A percentile compares a stretch with the other conserved stretches of the same genome.
phyloP scores from a whole-genome alignment of 2,113 vertebrate species.

The Glaucidium brasilianum region DNA sequence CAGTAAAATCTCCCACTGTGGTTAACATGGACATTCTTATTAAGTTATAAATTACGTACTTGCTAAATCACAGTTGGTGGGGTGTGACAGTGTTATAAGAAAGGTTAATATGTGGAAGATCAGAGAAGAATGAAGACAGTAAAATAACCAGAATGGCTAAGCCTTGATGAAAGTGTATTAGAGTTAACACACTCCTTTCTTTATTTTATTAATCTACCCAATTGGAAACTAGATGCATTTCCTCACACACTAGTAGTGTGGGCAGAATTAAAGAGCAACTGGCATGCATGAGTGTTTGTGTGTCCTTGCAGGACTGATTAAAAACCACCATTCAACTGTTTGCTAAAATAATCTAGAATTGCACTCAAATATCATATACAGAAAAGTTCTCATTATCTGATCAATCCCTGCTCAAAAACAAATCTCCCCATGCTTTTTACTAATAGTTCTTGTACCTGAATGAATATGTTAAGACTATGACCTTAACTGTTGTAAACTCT shows the following conservation, averaged over 20 bases:
- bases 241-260: neutral
- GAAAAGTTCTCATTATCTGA: neutral
- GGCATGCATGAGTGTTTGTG: no score
- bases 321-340: neutral
- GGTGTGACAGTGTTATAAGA: slow-evolving; percentile 16
- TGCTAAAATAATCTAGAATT: neutral
- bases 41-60: slow-evolving; percentile 42
- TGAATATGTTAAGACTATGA: neutral
- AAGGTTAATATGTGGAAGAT: slow-evolving; percentile 42
- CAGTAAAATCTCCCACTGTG: slow-evolving; percentile 43
- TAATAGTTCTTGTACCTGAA: neutral
- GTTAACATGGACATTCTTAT: slow-evolving; percentile 5
- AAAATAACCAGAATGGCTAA: neutral
- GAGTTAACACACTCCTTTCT: neutral
- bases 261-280: neutral
- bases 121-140: neutral
- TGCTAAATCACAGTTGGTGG: slow-evolving; percentile 54
- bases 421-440: neutral
- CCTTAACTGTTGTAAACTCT: neutral
- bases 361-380: neutral
- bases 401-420: neutral
- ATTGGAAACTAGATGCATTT: neutral
- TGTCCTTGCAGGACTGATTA: neutral
- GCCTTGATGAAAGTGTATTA: neutral
- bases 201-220: neutral